Conservation (phyloP, 2,888 invertebrate species). For the Syrphus vitripennis region DNA sequence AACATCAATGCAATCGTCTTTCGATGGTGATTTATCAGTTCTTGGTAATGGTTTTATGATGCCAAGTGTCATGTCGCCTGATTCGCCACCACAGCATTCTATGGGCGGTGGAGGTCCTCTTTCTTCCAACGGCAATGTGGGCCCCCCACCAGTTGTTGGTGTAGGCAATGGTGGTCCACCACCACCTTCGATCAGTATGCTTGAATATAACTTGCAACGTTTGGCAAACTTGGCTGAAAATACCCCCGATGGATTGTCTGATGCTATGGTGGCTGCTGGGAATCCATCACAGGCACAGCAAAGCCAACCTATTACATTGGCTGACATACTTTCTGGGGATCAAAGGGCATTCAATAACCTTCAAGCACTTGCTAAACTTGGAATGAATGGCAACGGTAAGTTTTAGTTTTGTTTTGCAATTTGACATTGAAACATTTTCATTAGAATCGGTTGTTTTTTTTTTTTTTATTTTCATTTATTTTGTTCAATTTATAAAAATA, state of each 20-base stretch:
- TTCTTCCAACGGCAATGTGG: constrained; percentile 57
- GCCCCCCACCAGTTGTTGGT: constrained; percentile 73
- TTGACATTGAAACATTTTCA: constrained; percentile 14
- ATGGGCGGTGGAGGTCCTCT: constrained; percentile 72
- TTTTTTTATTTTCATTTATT: not conserved
- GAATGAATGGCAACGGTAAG: constrained; percentile 86
- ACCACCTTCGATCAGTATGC: constrained; percentile 85
- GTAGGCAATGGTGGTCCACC: constrained; percentile 79
- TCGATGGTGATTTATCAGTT: constrained; percentile 87
- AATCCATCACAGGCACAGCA: constrained; percentile 82
- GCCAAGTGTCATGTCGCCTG: constrained; percentile 78
- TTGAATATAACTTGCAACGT: constrained; percentile 93
- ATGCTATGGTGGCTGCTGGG: constrained; percentile 75
- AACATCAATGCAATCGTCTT: constrained; percentile 88
- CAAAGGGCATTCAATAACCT: constrained; percentile 93
- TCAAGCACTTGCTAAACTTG: constrained; percentile 93
- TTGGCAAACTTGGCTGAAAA: constrained; percentile 88
- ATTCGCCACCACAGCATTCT: constrained; percentile 81
- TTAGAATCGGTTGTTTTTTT: constrained; percentile 12
- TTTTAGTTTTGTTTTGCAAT: constrained; percentile 53
- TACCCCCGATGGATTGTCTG: constrained; percentile 81
- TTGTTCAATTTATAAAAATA: not conserved
- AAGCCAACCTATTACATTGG: constrained; percentile 87
- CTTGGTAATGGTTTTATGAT: constrained; percentile 82
- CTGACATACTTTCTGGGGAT: constrained; percentile 88